These are phyloP conservation scores for Cinclus mexicanus DNA, from an alignment of 2,113 vertebrate genomes.

Conservation along the genomic window DNA sequence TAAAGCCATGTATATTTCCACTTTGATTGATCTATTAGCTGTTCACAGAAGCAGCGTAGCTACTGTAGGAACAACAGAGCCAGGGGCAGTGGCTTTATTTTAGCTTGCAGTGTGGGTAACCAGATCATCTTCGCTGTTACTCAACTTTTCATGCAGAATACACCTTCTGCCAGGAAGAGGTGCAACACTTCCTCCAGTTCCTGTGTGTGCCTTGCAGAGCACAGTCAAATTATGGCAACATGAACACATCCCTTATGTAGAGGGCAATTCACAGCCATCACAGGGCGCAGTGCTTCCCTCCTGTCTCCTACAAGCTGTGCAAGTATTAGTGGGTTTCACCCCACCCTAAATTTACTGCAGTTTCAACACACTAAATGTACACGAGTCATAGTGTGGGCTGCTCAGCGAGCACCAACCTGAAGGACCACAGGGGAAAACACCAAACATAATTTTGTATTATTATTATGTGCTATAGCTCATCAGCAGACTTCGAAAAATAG, in stretches of 20 bases:
- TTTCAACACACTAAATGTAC: not conserved
- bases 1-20: not conserved
- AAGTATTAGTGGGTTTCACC: not conserved
- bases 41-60: not conserved
- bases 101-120: not conserved
- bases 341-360: not conserved
- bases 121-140: not conserved
- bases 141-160: not conserved
- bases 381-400: not conserved
- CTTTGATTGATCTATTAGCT: not conserved
- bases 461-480: not conserved
- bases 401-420: slow-evolving; percentile 23
- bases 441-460: not conserved
- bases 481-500: not conserved
- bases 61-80: not conserved
- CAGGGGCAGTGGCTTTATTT: not conserved
- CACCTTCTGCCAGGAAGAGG: not conserved
- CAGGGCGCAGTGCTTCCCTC: not conserved
- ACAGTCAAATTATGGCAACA: not conserved
- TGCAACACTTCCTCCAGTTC: not conserved
- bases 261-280: not conserved
- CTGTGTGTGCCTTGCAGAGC: not conserved
- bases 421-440: not conserved
- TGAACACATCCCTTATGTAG: not conserved
- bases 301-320: not conserved